Percentiles rank a stretch among this genome's conserved stretches.
These are phyloP conservation scores for Aphidius colemani DNA, from an alignment of 2,888 invertebrate genomes.

Conservation along the genomic window DNA sequence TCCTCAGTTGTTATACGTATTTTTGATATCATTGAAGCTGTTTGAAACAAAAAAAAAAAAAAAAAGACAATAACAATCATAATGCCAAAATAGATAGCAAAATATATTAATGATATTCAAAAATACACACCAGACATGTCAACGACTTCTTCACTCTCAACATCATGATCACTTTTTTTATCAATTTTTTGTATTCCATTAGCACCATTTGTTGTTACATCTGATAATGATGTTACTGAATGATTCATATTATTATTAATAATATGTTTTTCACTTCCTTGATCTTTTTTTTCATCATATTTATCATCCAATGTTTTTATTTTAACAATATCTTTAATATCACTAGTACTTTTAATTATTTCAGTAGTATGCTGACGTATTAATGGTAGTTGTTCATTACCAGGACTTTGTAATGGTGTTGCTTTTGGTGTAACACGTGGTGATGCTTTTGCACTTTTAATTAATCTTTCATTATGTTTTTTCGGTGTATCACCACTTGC, in stretches of 20 bases:
- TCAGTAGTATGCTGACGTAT: slow-evolving; percentile 50
- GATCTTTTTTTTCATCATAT: slow-evolving; percentile 50
- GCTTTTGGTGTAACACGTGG: slow-evolving; percentile 61
- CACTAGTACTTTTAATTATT: slow-evolving; percentile 40
- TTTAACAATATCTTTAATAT: slow-evolving; percentile 37
- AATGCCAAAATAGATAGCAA: no score
- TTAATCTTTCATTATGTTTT: slow-evolving; percentile 50
- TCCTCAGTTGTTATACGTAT: slow-evolving; percentile 84
- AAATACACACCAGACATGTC: no score
- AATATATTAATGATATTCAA: no score
- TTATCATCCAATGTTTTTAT: slow-evolving; percentile 48
- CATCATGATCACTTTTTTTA: slow-evolving; percentile 34
- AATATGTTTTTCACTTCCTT: slow-evolving; percentile 50
- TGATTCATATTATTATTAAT: slow-evolving; percentile 1
- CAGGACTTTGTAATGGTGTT: slow-evolving; percentile 66
- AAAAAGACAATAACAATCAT: no score
- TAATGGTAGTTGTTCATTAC: slow-evolving; percentile 56
- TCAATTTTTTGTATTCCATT: slow-evolving; percentile 41
- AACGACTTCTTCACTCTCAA: slow-evolving; percentile 41
- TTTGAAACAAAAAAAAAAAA: no score
- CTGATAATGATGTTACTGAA: slow-evolving; percentile 23
- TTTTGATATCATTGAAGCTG: slow-evolving; percentile 72
- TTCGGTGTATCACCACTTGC: slow-evolving; percentile 40
- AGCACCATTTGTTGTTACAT: neutral
- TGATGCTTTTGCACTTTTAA: slow-evolving; percentile 56